Evolutionary conservation across 2,113 vertebrate species (phyloP).

Genomic region (Perca flavescens): DNA sequence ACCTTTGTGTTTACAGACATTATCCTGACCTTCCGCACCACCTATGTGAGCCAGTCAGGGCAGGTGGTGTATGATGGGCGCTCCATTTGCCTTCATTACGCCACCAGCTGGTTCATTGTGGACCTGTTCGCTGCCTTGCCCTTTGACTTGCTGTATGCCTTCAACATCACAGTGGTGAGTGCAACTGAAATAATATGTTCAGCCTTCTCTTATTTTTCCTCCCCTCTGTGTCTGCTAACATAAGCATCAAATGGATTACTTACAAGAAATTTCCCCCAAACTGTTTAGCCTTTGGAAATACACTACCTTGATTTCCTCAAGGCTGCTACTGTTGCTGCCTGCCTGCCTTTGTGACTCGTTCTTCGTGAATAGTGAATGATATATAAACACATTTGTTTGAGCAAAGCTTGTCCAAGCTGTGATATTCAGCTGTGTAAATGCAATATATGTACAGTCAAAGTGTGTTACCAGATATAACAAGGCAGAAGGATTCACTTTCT

Average conservation of each 20-base stretch:
- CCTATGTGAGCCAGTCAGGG: slow-evolving; percentile 91
- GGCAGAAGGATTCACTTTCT: background rate
- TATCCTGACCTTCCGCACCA: slow-evolving; percentile 90
- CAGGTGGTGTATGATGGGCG: slow-evolving; percentile 91
- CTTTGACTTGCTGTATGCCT: slow-evolving; percentile 92
- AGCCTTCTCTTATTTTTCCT: background rate
- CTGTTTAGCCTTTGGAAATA: background rate
- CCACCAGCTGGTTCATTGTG: slow-evolving; percentile 94
- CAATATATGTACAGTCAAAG: background rate
- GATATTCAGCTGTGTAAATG: slow-evolving; percentile 17
- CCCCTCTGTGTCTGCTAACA: background rate
- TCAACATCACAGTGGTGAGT: slow-evolving; percentile 93
- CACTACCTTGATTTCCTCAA: background rate
- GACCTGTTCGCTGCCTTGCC: slow-evolving; percentile 92
- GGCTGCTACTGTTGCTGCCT: background rate
- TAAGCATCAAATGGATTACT: background rate
- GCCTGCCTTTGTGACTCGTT: background rate
- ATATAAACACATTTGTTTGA: slow-evolving; percentile 12
- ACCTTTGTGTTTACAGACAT: slow-evolving; percentile 85
- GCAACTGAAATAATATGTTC: background rate
- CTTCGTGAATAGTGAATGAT: background rate
- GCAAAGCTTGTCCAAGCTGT: slow-evolving; percentile 27
- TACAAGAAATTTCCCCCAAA: background rate
- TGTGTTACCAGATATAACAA: background rate
- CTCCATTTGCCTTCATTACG: slow-evolving; percentile 92